These are phyloP conservation scores for Cyprinella venusta DNA, from an alignment of 2,797 vertebrate species.

Conservation along the genomic window DNA sequence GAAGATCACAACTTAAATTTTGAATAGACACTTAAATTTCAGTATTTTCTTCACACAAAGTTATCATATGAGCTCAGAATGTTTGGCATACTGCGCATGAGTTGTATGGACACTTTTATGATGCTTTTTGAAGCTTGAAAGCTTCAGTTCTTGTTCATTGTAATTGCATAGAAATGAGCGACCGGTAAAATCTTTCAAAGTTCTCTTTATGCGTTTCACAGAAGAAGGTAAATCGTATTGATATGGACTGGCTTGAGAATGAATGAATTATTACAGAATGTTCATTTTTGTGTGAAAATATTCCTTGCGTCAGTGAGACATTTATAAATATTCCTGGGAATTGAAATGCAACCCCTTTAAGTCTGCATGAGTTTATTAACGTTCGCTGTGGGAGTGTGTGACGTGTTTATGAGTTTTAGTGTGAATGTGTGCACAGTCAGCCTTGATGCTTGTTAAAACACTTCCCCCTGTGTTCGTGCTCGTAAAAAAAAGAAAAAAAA, in stretches of 20 bases:
- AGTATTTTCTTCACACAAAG: neutral
- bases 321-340: constrained; percentile 18
- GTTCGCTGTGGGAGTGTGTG: neutral
- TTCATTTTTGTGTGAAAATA: neutral
- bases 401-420: constrained; percentile 35
- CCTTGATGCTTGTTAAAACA: constrained; percentile 37
- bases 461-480: constrained; percentile 32
- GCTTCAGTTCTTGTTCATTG: neutral
- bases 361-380: constrained; percentile 17
- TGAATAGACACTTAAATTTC: neutral
- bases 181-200: neutral
- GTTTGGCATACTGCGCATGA: neutral
- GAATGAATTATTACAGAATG: neutral
- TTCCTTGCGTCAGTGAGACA: neutral
- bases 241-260: neutral
- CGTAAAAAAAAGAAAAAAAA: constrained; percentile 15
- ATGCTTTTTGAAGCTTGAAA: neutral
- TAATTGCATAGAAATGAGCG: neutral
- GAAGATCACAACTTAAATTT: neutral
- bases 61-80: neutral
- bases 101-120: neutral
- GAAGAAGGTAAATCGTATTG: neutral
- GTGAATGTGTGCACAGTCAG: constrained; percentile 36
- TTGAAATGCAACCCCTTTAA: constrained; percentile 26
- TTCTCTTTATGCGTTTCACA: neutral